phyloP scores from a whole-genome alignment of 2,888 invertebrate genomes.

The Thera britannica region DNA sequence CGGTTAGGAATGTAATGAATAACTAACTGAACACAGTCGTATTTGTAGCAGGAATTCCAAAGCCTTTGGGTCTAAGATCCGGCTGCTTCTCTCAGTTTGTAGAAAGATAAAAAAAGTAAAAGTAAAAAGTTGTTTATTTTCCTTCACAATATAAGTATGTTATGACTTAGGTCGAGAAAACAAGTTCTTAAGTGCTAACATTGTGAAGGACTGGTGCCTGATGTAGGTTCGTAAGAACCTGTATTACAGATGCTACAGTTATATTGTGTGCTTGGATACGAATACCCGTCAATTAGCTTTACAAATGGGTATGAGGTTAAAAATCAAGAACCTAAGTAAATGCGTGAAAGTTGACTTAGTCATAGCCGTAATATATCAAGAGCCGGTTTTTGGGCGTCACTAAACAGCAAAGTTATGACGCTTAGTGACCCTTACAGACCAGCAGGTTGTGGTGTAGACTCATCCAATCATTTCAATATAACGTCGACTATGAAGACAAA shows the following conservation, averaged over 20 bases:
- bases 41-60: slow-evolving; percentile 48
- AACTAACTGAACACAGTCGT: slow-evolving; percentile 44
- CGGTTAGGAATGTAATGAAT: slow-evolving; percentile 45
- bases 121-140: too few species aligned
- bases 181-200: too few species aligned
- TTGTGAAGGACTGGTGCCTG: too few species aligned
- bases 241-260: slow-evolving; percentile 9
- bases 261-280: not conserved
- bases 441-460: slow-evolving; percentile 35
- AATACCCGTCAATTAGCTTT: not conserved
- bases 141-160: too few species aligned
- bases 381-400: slow-evolving; percentile 37
- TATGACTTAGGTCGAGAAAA: too few species aligned
- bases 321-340: slow-evolving; percentile 11
- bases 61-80: slow-evolving; percentile 51
- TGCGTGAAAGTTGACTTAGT: slow-evolving; percentile 24
- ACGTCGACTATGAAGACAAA: too few species aligned
- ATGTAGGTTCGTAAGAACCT: too few species aligned
- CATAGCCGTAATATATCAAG: slow-evolving; percentile 18
- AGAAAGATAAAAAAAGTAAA: too few species aligned
- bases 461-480: slow-evolving; percentile 11
- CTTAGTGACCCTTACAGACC: slow-evolving; percentile 21
- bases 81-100: slow-evolving; percentile 36
- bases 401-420: slow-evolving; percentile 36
- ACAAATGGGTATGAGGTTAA: not conserved